A percentile compares a stretch with the other conserved stretches of the same genome.
phyloP scores from a whole-genome alignment of 2,113 vertebrate genomes.

The Coracopsis vasa region DNA sequence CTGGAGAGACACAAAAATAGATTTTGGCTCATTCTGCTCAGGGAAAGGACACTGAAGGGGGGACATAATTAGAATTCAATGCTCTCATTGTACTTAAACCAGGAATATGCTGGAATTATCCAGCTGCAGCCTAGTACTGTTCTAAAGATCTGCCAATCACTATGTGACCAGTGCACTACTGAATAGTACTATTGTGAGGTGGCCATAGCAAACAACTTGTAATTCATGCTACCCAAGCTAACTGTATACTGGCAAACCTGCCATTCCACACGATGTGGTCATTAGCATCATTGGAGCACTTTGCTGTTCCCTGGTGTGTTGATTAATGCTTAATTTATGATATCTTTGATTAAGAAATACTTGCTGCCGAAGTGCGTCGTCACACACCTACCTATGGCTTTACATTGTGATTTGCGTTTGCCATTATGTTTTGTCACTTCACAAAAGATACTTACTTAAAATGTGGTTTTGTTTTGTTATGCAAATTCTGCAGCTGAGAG shows the following conservation, averaged over 20 bases:
- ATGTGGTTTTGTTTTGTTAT: not conserved
- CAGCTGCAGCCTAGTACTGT: conserved; percentile 36
- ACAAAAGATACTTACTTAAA: not conserved
- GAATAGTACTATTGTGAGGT: conserved; percentile 48
- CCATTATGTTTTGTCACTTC: not conserved
- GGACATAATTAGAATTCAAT: conserved; percentile 41
- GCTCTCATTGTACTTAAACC: conserved; percentile 50
- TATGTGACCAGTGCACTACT: not conserved
- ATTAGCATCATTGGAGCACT: not conserved
- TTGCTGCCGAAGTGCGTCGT: not conserved
- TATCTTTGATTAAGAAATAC: not conserved
- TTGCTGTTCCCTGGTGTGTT: not conserved
- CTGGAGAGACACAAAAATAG: not conserved
- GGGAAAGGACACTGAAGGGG: not conserved
- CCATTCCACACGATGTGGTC: not conserved
- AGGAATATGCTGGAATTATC: conserved; percentile 47
- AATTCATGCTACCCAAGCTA: conserved; percentile 29
- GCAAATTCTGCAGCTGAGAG: conserved; percentile 23
- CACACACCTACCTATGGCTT: not conserved
- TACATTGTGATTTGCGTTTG: not conserved
- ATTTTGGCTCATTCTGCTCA: conserved; percentile 6
- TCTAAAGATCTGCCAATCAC: conserved; percentile 59
- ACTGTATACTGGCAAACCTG: conserved; percentile 13
- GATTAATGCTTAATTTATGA: not conserved
- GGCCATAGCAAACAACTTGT: conserved; percentile 21